Evolutionary conservation across 2,113 vertebrate species (phyloP).

Genomic region (Fulmarus glacialis): DNA sequence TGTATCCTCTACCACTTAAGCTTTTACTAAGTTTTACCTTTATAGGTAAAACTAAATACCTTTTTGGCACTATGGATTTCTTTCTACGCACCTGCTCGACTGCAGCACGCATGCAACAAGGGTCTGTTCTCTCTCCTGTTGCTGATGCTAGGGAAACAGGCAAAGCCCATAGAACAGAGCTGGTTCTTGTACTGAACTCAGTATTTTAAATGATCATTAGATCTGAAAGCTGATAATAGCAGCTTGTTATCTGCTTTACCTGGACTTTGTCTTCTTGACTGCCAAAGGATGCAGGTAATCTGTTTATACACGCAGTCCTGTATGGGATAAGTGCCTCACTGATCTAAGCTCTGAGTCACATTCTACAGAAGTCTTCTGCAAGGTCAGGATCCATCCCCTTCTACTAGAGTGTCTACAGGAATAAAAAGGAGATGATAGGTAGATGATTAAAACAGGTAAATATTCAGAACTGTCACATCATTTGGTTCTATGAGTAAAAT

Average conservation of each 20-base stretch:
- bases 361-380: background rate
- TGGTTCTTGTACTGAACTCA: background rate
- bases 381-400: background rate
- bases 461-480: background rate
- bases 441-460: background rate
- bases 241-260: background rate
- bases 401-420: background rate
- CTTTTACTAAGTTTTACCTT: background rate
- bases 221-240: background rate
- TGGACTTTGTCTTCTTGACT: background rate
- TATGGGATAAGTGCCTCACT: background rate
- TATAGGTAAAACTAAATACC: background rate
- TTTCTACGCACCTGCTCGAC: background rate
- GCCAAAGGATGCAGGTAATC: background rate
- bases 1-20: background rate
- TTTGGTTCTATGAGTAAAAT: background rate
- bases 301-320: background rate
- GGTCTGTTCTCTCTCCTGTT: background rate
- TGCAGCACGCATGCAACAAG: background rate
- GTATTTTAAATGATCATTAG: background rate
- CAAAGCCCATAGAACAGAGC: background rate
- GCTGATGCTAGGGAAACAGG: background rate
- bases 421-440: background rate
- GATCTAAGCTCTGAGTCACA: background rate
- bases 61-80: background rate